Evolutionary conservation across 1,140 invertebrate genomes (phyloP).

Genomic region (Bombyx mandarina): DNA sequence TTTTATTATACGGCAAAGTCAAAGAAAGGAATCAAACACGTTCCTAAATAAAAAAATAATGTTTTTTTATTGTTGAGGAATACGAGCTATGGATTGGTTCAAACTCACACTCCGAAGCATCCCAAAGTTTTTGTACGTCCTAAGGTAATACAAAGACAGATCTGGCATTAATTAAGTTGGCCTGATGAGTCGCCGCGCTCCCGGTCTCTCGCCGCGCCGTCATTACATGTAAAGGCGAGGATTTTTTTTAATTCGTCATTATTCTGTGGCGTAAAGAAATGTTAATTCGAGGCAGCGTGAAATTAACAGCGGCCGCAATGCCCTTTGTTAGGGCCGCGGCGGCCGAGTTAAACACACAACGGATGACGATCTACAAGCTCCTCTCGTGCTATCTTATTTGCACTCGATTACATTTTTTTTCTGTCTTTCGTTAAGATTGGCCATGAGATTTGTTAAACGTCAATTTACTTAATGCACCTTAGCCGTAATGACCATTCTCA

Average conservation of each 20-base stretch:
- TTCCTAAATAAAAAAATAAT: too few species aligned
- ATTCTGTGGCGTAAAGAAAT: conserved; percentile 71
- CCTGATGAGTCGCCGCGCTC: conserved; percentile 58
- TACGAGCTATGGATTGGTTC: too few species aligned
- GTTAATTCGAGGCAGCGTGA: conserved; percentile 72
- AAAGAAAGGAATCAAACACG: too few species aligned
- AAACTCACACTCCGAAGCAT: conserved; percentile 3
- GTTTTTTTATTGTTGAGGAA: too few species aligned
- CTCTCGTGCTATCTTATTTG: conserved; percentile 63
- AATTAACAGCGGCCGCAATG: conserved; percentile 64
- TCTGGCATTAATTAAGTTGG: conserved; percentile 66
- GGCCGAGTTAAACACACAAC: conserved; percentile 67
- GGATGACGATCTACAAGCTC: conserved; percentile 53
- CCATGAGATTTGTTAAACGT: conserved; percentile 43
- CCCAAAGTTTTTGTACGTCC: conserved; percentile 31
- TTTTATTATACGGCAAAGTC: too few species aligned
- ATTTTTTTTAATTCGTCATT: conserved; percentile 70
- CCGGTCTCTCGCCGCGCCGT: conserved; percentile 38
- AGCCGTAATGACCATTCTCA: too few species aligned
- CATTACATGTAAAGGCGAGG: conserved; percentile 67
- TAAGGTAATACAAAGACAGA: conserved; percentile 69
- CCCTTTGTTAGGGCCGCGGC: conserved; percentile 63
- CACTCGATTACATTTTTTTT: conserved; percentile 56
- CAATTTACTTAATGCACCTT: conserved; percentile 24
- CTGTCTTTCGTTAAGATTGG: conserved; percentile 49